Conservation (phyloP, 2,113 vertebrate species). For the human region DNA sequence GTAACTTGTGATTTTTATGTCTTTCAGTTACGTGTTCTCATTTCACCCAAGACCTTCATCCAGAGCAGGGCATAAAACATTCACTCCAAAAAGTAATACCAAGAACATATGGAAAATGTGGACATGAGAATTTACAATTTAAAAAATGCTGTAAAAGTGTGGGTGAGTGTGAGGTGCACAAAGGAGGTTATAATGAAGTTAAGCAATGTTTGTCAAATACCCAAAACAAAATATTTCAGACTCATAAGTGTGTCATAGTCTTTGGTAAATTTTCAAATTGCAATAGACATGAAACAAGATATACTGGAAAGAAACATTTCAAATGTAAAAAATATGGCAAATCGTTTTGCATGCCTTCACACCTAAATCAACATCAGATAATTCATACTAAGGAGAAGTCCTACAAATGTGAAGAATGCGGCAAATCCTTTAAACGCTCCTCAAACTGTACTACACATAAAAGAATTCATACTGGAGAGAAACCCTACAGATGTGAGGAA, state of each 20-base stretch:
- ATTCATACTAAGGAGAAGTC: no score
- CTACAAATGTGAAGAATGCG: no score
- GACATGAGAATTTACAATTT: background rate
- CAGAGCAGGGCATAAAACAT: background rate
- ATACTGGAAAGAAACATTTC: no score
- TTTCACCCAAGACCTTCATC: background rate
- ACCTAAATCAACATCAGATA: no score
- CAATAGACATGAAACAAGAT: background rate
- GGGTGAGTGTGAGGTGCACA: background rate
- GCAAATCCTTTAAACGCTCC: no score
- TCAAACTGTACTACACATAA: no score
- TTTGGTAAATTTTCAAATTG: background rate
- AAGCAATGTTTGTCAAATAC: background rate
- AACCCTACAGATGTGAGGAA: background rate
- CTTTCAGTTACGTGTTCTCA: background rate
- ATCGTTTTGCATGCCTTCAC: no score
- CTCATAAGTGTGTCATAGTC: background rate
- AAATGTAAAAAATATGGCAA: no score
- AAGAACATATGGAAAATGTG: background rate
- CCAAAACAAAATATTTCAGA: background rate
- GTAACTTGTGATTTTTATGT: background rate
- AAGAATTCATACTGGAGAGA: background rate
- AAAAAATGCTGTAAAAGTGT: background rate
- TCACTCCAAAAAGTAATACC: background rate
- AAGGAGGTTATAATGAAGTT: background rate